Base-by-base conservation (phyloP, 2,888 invertebrate species). In the Drosophila subquinaria region DNA sequence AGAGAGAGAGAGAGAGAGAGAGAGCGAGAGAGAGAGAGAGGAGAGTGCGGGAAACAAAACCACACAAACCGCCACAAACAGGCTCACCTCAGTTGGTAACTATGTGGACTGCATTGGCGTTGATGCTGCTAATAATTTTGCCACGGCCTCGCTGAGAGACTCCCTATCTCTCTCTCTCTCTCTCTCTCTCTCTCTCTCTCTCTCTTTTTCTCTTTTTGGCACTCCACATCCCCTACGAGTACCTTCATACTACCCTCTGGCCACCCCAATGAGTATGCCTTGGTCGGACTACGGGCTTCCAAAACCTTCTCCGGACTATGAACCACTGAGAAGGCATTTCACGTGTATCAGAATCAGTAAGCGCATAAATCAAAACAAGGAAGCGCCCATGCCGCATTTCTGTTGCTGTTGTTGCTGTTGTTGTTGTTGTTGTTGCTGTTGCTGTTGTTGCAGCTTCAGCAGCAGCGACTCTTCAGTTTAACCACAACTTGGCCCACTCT, bases 41-140 rank as follows among this genome's bases (percentile, higher is more conserved):
- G 15, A 17, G 36, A n/a, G 11, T 30, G 15, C 23, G 45, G 48
- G 33, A 42, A 60, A 35, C 66, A 76, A 68, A 66, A 69, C 79
- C 77, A 43, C 77, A 76, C n/a, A 66, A 72, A 63, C 72, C 79
- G 65, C 80, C 64, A 23, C 4, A 23, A 79, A 67, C 71, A 71
- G 75, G 68, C 75, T 75, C 75, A 80, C 73, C 80, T 80, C 76
- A 67, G 73, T 65, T 50, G 69, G 51, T 56, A 27, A 27, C 27
- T 27, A 63, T 73, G 68, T 63, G 11, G 63, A 55, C 65, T 45
- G 57, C 66, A 38, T 38, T 38, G 35, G 61, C 74, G 73, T 68
- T 78, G 77, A 77, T 77, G 77, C 73, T 78, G 74, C 79, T 78
- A 77, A 77, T 78, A 77, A 78, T 78, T 77, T 74, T 60, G 61